These are phyloP conservation scores for Lithobates pipiens DNA, from an alignment of 2,797 vertebrate genomes.

Conservation along the genomic window DNA sequence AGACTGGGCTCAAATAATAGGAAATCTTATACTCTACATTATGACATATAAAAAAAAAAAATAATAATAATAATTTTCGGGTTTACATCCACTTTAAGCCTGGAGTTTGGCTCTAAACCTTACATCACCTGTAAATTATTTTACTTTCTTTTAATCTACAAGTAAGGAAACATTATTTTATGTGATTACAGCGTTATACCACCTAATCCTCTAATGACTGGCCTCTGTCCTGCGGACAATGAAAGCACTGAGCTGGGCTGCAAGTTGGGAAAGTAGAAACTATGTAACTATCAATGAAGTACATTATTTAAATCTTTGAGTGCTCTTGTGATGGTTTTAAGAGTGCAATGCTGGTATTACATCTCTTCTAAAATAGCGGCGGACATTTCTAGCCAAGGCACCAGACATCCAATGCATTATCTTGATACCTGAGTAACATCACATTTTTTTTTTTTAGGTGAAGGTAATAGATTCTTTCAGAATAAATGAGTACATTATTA, in stretches of 20 bases:
- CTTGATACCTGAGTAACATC: slow-evolving; percentile 10
- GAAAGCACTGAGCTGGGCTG: neutral
- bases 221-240: neutral
- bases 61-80: too few relatives aligned
- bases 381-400: neutral
- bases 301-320: neutral
- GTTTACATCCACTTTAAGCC: too few relatives aligned
- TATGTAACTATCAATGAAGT: slow-evolving; percentile 1
- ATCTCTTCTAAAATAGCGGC: neutral
- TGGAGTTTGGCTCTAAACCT: too few relatives aligned
- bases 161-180: neutral
- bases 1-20: too few relatives aligned
- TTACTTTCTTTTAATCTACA: neutral
- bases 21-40: too few relatives aligned
- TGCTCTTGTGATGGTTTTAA: neutral
- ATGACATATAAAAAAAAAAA: too few relatives aligned
- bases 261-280: neutral
- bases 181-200: neutral
- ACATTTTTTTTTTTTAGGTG: slow-evolving; percentile 27
- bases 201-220: slow-evolving; percentile 21
- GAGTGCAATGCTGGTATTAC: neutral
- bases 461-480: slow-evolving; percentile 14
- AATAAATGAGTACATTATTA: slow-evolving; percentile 36
- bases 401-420: slow-evolving; percentile 9
- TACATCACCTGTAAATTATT: neutral